Evolutionary conservation across 2,797 vertebrate genomes (phyloP).

Genomic region (Enteromius afrohamiltoni): DNA sequence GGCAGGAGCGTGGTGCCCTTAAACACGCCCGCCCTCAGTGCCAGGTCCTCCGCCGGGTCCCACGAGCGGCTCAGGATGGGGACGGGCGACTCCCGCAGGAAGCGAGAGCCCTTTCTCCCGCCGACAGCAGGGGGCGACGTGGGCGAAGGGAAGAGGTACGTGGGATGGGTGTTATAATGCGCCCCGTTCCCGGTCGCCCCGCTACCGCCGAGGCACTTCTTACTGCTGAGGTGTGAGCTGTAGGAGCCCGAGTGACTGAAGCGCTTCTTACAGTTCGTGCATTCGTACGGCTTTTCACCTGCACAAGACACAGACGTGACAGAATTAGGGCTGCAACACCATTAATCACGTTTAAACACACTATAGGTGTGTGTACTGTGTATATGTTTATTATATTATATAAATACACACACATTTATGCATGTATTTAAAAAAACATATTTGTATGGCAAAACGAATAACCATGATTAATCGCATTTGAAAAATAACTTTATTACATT

Average conservation of each 20-base stretch:
- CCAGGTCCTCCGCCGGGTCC: conserved; percentile 71
- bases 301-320: conserved; percentile 22
- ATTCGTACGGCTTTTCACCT: conserved; percentile 88
- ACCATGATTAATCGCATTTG: no score
- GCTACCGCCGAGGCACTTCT: conserved; percentile 76
- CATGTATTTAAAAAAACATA: no score
- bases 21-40: conserved; percentile 69
- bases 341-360: neutral
- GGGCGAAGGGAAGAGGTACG: conserved; percentile 68
- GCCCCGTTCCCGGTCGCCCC: conserved; percentile 61
- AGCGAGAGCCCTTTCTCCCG: conserved; percentile 61
- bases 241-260: conserved; percentile 86
- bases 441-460: no score
- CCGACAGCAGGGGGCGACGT: conserved; percentile 71
- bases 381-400: no score
- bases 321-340: neutral
- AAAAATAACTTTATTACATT: no score
- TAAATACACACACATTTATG: no score
- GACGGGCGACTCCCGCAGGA: conserved; percentile 53
- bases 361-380: neutral
- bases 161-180: conserved; percentile 66
- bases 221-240: conserved; percentile 83
- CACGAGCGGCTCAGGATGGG: conserved; percentile 59
- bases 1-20: conserved; percentile 75
- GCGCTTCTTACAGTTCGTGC: conserved; percentile 82